Conservation (phyloP, 35 echinoderm and acorn worm genomes). For the Heliocidaris erythrogramma region DNA sequence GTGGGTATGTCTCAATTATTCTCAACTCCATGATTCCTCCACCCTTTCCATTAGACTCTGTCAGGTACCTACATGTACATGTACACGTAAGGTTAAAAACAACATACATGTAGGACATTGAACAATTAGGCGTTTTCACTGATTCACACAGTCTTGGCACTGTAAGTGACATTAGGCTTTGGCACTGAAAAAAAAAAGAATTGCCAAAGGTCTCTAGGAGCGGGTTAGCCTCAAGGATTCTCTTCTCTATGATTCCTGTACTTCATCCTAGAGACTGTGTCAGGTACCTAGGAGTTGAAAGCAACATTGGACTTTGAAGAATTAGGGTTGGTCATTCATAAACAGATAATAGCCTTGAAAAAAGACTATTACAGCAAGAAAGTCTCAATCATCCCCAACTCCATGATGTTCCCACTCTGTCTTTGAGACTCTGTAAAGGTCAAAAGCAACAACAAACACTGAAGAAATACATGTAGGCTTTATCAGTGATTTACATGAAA, state of each 20-base stretch:
- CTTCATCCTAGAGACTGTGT: slow-evolving; percentile 84
- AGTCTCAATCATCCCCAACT: slow-evolving; percentile 88
- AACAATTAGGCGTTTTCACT: slow-evolving; percentile 85
- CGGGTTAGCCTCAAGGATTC: slow-evolving; percentile 90
- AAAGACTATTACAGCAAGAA: slow-evolving; percentile 85
- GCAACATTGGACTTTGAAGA: neutral
- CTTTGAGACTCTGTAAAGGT: slow-evolving; percentile 82
- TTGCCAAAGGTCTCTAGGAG: slow-evolving; percentile 92
- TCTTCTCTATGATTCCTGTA: slow-evolving; percentile 89
- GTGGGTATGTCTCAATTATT: slow-evolving; percentile 91
- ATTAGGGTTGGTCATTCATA: slow-evolving; percentile 88
- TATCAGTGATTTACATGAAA: slow-evolving; percentile 72
- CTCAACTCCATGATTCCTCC: slow-evolving; percentile 93
- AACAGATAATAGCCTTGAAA: slow-evolving; percentile 83
- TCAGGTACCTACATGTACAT: slow-evolving; percentile 68
- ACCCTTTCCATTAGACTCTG: slow-evolving; percentile 90
- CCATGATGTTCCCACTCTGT: slow-evolving; percentile 81
- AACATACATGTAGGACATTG: neutral
- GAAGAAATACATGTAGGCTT: slow-evolving; percentile 76
- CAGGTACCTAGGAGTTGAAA: slow-evolving; percentile 67
- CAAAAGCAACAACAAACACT: neutral
- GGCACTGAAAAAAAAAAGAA: slow-evolving; percentile 80
- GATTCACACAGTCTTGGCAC: slow-evolving; percentile 79
- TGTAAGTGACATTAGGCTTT: slow-evolving; percentile 51
- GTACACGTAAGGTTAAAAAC: slow-evolving; percentile 23